Percentiles rank a stretch among this genome's conserved stretches.
Conservation (phyloP, 2,888 invertebrate genomes). For the Pseudeuparius sepicola region DNA sequence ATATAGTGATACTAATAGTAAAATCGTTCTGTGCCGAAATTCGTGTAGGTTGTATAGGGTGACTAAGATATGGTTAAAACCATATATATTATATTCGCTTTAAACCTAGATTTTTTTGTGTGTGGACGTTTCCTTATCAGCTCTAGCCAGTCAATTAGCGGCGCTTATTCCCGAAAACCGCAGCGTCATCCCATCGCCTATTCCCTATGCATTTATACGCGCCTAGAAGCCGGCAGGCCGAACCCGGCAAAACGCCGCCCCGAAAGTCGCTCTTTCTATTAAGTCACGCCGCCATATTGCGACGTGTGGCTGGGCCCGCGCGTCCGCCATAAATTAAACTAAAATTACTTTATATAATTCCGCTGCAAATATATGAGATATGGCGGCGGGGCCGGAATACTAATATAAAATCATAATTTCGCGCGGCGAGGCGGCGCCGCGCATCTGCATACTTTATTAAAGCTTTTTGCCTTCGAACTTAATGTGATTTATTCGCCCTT, state of each 20-base stretch:
- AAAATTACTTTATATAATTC: constrained; percentile 35
- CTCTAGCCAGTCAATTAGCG: too few species aligned
- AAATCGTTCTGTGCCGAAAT: too few species aligned
- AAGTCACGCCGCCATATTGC: constrained; percentile 38
- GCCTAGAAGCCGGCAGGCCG: constrained; percentile 37
- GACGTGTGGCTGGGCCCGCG: constrained; percentile 31
- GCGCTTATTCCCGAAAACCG: too few species aligned
- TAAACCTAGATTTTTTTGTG: too few species aligned
- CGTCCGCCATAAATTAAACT: constrained; percentile 36
- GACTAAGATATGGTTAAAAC: too few species aligned
- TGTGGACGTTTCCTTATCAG: too few species aligned
- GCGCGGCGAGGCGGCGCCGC: constrained; percentile 19
- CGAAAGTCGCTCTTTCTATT: constrained; percentile 39
- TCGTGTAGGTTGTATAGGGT: too few species aligned
- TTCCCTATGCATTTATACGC: constrained; percentile 37
- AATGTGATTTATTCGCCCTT: constrained; percentile 26
- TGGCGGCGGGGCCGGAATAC: constrained; percentile 23
- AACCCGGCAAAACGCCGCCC: too few species aligned
- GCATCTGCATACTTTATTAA: constrained; percentile 27
- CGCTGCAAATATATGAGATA: constrained; percentile 30
- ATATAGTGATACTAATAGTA: too few species aligned
- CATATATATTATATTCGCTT: too few species aligned
- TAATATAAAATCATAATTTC: constrained; percentile 29
- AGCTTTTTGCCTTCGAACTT: constrained; percentile 25
- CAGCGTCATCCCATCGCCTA: too few species aligned